Base-by-base conservation (phyloP, 2,888 invertebrate genomes). In the Boloria euphrosyne region DNA sequence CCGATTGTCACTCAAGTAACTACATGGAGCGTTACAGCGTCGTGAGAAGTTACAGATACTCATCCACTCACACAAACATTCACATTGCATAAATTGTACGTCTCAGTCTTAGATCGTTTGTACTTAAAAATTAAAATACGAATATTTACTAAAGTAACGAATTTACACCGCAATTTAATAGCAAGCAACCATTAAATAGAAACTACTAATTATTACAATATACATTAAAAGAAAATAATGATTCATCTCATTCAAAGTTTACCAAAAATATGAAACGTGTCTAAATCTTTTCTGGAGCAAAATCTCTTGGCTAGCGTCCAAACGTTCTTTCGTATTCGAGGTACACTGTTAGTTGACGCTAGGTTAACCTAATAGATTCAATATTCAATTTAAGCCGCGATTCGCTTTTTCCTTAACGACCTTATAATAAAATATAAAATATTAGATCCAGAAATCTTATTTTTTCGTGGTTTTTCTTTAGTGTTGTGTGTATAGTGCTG, bases 311-410 rank as follows among this genome's bases (percentile, higher is more conserved):
- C 82, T 59, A 0, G 55, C 38, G 53, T 75, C 81, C 81, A 82
- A 76, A n/a, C 60, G 81, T 80, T 81, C 84, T 66, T 66, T 58
- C 69, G 60, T 57, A 84, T 84, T 86, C 85, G 78, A 78, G 79
- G 82, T 72, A 73, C 79, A 78, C 79, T 80, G 82, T 83, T 76
- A 80, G 84, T 85, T 81, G 81, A 81, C 84, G 83, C 73, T 76
- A 77, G 77, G 78, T 81, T 86, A 86, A 84, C 84, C 85, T 80
- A 85, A 83, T 81, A 80, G 79, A 82, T 79, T 79, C 71, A 74
- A 65, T 66, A 75, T 73, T 74, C 73, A 74, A 75, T 75, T 75
- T 73, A 68, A 68, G 38, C 57, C 16, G 43, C 43, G 22, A 55
- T 57, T 59, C 46, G 31, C 46, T 65, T 59, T 47, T 59, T 52